Conservation (phyloP, 92 coral and sea anemone genomes). For the Pocillopora grandis region DNA sequence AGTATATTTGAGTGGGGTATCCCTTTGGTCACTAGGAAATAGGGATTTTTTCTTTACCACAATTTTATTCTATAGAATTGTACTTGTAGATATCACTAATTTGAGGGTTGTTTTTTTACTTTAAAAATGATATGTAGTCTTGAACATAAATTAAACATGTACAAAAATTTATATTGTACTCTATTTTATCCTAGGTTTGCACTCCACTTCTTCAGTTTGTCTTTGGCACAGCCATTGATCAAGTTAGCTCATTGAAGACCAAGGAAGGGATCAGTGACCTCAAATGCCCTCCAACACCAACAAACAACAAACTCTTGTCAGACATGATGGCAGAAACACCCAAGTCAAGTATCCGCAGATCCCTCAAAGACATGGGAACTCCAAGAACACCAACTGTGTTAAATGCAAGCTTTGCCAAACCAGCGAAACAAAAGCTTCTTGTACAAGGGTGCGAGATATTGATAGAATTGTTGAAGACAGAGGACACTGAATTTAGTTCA, state of each 20-base stretch:
- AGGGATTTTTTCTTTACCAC: no score
- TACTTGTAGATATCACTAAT: no score
- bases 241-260: slow-evolving; percentile 69
- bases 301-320: slow-evolving; percentile 64
- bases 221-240: slow-evolving; percentile 76
- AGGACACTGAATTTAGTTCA: slow-evolving; percentile 20
- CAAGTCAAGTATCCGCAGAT: slow-evolving; percentile 76
- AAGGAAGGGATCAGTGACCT: slow-evolving; percentile 78
- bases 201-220: slow-evolving; percentile 87
- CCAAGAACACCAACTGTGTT: slow-evolving; percentile 85
- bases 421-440: slow-evolving; percentile 62
- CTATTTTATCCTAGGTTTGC: slow-evolving; percentile 62
- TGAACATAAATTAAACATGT: background rate
- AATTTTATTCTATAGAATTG: no score
- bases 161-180: background rate
- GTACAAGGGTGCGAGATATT: slow-evolving; percentile 76
- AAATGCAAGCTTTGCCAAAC: slow-evolving; percentile 75
- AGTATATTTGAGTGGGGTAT: no score
- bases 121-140: no score
- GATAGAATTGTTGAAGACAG: slow-evolving; percentile 48
- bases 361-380: slow-evolving; percentile 79
- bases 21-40: no score
- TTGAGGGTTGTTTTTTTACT: no score
- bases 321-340: slow-evolving; percentile 71
- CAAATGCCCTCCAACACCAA: slow-evolving; percentile 89